These are phyloP conservation scores for Drosophila melanosoma DNA, from an alignment of 2,888 invertebrate species.

Conservation along the genomic window DNA sequence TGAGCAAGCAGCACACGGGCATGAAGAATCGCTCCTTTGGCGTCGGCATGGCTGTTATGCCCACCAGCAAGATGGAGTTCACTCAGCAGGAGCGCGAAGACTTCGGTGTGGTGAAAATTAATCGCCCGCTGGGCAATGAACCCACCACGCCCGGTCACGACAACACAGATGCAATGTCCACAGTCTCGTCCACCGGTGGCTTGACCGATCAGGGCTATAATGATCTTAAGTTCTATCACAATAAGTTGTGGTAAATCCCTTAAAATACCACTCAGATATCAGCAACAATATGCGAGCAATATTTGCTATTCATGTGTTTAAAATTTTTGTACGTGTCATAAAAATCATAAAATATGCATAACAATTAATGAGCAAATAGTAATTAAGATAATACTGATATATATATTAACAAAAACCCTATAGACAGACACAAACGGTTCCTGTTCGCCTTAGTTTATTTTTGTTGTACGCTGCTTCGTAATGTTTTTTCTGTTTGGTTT, in stretches of 20 bases:
- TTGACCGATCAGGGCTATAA: constrained; percentile 89
- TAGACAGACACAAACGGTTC: constrained; percentile 60
- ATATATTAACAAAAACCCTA: constrained; percentile 35
- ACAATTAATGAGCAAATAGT: constrained; percentile 47
- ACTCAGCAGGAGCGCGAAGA: constrained; percentile 83
- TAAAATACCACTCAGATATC: constrained; percentile 8
- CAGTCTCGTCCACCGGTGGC: constrained; percentile 83
- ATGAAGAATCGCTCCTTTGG: constrained; percentile 85
- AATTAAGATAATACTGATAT: constrained; percentile 53
- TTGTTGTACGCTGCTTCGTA: constrained; percentile 57
- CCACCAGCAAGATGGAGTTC: constrained; percentile 85
- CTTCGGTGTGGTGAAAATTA: constrained; percentile 84
- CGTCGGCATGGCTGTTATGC: constrained; percentile 84
- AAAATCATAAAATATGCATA: constrained; percentile 36
- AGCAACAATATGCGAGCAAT: constrained; percentile 34
- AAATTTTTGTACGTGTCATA: constrained; percentile 66
- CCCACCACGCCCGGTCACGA: constrained; percentile 71
- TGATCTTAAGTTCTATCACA: constrained; percentile 92
- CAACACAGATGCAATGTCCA: constrained; percentile 83
- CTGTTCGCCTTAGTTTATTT: constrained; percentile 59
- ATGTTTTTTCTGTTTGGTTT: constrained; percentile 49
- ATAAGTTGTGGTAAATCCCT: constrained; percentile 89
- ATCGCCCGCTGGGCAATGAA: constrained; percentile 80
- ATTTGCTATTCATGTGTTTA: constrained; percentile 40
- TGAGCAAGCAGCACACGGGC: constrained; percentile 84